phyloP scores from a whole-genome alignment of 2,113 vertebrate genomes.

The Neopipo cinnamomea region DNA sequence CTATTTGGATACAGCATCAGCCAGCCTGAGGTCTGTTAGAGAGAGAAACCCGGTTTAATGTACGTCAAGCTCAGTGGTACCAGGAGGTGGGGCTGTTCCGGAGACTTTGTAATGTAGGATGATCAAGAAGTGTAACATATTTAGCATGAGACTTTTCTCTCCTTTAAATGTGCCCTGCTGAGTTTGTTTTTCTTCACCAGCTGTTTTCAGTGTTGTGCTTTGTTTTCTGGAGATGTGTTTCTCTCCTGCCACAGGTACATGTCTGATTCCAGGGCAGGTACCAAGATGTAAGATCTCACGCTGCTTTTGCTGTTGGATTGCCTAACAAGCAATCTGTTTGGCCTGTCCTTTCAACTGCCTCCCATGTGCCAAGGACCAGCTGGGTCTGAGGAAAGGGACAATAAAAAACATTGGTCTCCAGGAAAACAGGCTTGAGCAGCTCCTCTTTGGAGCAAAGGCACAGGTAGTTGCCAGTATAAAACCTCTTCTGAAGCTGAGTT shows the following conservation, averaged over 20 bases:
- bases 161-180: background rate
- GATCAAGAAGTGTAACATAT: constrained; percentile 4
- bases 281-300: background rate
- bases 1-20: background rate
- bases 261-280: background rate
- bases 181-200: background rate
- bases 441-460: background rate
- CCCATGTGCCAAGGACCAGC: background rate
- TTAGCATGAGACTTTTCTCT: background rate
- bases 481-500: background rate
- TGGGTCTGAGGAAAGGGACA: background rate
- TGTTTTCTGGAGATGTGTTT: background rate
- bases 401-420: background rate
- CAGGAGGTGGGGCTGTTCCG: background rate
- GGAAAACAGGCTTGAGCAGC: background rate
- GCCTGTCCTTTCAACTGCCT: background rate
- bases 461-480: background rate
- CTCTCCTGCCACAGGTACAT: background rate
- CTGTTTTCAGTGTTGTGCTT: background rate
- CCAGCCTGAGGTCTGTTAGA: background rate
- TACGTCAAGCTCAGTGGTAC: background rate
- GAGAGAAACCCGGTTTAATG: background rate
- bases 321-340: background rate
- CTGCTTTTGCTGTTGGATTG: background rate
- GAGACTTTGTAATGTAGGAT: background rate